phyloP scores from a whole-genome alignment of 2,888 invertebrate genomes.

The Drosophila falleni region DNA sequence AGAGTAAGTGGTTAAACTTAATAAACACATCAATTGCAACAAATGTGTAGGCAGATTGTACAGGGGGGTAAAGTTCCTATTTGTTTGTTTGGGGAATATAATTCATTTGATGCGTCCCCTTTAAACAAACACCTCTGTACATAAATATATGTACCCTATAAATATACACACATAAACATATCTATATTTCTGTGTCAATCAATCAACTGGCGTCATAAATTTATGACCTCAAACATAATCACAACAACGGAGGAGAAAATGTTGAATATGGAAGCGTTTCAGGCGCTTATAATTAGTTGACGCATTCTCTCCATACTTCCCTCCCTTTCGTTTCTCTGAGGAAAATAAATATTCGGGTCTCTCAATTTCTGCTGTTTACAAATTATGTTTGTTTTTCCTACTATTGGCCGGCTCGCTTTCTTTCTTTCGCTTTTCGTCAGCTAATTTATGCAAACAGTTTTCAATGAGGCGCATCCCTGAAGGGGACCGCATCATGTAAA shows the following conservation, averaged over 20 bases:
- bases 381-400: constrained; percentile 64
- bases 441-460: constrained; percentile 76
- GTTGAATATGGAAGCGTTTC: constrained; percentile 45
- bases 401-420: constrained; percentile 29
- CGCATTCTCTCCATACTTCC: constrained; percentile 32
- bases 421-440: constrained; percentile 36
- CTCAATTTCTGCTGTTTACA: constrained; percentile 55
- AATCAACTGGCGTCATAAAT: constrained; percentile 76
- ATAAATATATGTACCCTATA: constrained; percentile 17
- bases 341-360: constrained; percentile 38
- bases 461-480: constrained; percentile 59
- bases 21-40: constrained; percentile 58
- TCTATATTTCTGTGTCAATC: constrained; percentile 57
- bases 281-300: constrained; percentile 68
- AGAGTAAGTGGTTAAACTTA: constrained; percentile 38
- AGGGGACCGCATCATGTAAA: constrained; percentile 33
- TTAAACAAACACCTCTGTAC: constrained; percentile 21
- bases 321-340: background rate
- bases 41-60: constrained; percentile 19
- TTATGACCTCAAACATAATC: constrained; percentile 74
- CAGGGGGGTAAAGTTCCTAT: background rate
- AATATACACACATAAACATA: background rate
- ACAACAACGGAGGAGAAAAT: constrained; percentile 40
- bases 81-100: constrained; percentile 20
- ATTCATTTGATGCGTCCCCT: constrained; percentile 33